phyloP scores from a whole-genome alignment of 2,888 invertebrate species.

The Mythimna pallens region DNA sequence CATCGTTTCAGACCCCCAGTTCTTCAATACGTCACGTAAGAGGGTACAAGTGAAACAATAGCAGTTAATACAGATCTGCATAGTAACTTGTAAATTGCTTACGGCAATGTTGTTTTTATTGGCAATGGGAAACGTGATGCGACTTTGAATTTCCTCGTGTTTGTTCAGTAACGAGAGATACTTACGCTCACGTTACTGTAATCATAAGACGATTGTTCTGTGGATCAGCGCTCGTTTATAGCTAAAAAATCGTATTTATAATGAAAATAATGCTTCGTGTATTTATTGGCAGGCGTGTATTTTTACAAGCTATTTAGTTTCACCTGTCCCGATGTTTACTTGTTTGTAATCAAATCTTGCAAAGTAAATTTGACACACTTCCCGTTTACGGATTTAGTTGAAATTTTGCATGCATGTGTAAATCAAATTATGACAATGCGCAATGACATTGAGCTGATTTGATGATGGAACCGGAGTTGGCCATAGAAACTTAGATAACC shows the following conservation, averaged over 20 bases:
- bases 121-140: slow-evolving; percentile 46
- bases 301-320: no score
- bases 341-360: no score
- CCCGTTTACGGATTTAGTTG: no score
- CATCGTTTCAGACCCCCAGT: neutral
- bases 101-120: slow-evolving; percentile 54
- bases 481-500: no score
- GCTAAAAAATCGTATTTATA: neutral
- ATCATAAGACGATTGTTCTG: neutral
- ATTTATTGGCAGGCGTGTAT: no score
- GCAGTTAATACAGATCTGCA: slow-evolving; percentile 49
- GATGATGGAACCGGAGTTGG: no score
- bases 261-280: no score
- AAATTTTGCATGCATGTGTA: no score
- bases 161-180: slow-evolving; percentile 13
- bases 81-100: slow-evolving; percentile 52
- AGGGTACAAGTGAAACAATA: slow-evolving; percentile 38
- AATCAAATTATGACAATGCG: no score
- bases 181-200: slow-evolving; percentile 11
- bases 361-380: no score
- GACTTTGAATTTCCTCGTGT: slow-evolving; percentile 32
- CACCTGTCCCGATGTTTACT: no score
- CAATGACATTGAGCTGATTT: no score
- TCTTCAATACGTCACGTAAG: slow-evolving; percentile 16
- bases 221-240: slow-evolving; percentile 6